These are phyloP conservation scores for Emydoidea blandingii DNA, from an alignment of 2,797 vertebrate species.

Conservation along the genomic window DNA sequence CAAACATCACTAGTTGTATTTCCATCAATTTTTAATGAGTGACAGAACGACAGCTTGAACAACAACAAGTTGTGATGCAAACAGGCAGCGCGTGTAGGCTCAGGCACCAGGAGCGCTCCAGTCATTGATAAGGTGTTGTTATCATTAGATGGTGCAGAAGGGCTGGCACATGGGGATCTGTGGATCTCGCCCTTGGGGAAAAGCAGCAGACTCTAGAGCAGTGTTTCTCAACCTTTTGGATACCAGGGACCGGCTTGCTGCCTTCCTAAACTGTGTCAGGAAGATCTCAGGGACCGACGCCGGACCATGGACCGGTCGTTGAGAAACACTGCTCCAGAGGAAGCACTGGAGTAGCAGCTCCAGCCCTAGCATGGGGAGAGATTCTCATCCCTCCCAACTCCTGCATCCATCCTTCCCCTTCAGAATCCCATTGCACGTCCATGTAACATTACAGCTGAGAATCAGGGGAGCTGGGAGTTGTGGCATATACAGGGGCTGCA, in stretches of 20 bases:
- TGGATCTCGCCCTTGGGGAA: background rate
- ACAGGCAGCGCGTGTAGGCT: too few relatives aligned
- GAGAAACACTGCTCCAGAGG: background rate
- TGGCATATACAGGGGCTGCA: background rate
- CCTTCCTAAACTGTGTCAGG: too few relatives aligned
- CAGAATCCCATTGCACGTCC: background rate
- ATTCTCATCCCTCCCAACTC: background rate
- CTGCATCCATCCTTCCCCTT: background rate
- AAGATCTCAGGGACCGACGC: accelerated
- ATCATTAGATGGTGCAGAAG: background rate
- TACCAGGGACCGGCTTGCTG: too few relatives aligned
- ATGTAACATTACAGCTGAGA: too few relatives aligned
- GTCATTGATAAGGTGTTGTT: accelerated
- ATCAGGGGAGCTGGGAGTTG: too few relatives aligned
- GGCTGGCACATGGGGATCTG: background rate
- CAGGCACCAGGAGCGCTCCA: background rate
- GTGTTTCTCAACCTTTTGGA: too few relatives aligned
- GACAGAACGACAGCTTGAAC: too few relatives aligned
- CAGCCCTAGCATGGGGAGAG: too few relatives aligned
- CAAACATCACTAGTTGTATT: background rate
- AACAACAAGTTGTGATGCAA: background rate
- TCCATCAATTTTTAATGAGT: background rate
- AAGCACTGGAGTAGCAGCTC: background rate
- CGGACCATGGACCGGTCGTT: accelerated
- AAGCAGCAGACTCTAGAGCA: background rate